phyloP scores from a whole-genome alignment of 2,888 invertebrate genomes.

The Dyspetes luteomarginatus region DNA sequence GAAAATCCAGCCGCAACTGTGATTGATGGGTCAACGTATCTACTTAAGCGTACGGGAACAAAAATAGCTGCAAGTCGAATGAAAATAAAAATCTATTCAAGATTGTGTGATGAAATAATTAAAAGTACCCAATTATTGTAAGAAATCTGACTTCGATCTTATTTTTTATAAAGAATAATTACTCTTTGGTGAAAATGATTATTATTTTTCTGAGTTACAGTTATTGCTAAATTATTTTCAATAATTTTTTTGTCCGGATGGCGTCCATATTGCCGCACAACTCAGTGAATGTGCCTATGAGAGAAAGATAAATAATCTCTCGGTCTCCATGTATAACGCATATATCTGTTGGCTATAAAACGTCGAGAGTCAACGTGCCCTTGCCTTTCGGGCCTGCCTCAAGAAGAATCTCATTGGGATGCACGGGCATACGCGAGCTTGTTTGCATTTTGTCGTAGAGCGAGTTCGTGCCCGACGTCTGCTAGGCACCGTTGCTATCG shows the following conservation, averaged over 20 bases:
- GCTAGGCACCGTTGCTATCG: neutral
- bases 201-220: too few relatives aligned
- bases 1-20: slow-evolving; percentile 30
- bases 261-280: too few relatives aligned
- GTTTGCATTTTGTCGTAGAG: slow-evolving; percentile 61
- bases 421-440: slow-evolving; percentile 75
- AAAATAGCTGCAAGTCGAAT: neutral
- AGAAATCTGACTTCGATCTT: too few relatives aligned
- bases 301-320: slow-evolving; percentile 4
- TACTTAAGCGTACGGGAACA: neutral
- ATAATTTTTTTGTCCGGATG: too few relatives aligned
- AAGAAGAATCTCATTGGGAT: slow-evolving; percentile 77
- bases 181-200: too few relatives aligned
- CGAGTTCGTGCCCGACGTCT: slow-evolving; percentile 10
- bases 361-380: slow-evolving; percentile 60
- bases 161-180: too few relatives aligned
- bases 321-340: slow-evolving; percentile 10
- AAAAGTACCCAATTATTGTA: too few relatives aligned
- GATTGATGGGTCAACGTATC: slow-evolving; percentile 12
- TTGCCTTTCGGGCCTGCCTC: slow-evolving; percentile 56
- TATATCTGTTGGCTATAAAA: slow-evolving; percentile 20
- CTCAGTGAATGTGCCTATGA: neutral
- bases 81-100: neutral
- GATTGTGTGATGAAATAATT: neutral
- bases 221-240: too few relatives aligned